Evolutionary conservation across 1,140 invertebrate genomes (phyloP).

Genomic region (Pseudomyrmex sp.): DNA sequence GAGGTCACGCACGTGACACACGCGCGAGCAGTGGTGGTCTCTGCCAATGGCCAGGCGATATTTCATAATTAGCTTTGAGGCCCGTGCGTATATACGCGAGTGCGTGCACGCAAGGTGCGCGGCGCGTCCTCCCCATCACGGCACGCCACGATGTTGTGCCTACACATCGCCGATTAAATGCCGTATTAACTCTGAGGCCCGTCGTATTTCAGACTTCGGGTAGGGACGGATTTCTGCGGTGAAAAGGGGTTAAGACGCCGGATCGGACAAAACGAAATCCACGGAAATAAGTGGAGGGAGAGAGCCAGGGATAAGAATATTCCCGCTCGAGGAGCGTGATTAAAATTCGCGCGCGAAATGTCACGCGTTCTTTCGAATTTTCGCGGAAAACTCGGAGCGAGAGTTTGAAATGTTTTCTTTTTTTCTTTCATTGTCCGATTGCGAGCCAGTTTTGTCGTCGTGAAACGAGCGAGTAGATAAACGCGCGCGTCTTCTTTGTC

Average conservation of each 20-base stretch:
- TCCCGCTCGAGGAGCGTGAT: not conserved
- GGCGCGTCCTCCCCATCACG: slow-evolving; percentile 67
- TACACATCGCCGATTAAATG: slow-evolving; percentile 81
- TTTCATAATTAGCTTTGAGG: slow-evolving; percentile 82
- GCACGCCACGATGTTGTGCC: slow-evolving; percentile 79
- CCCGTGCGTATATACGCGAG: slow-evolving; percentile 60
- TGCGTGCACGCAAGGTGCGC: slow-evolving; percentile 50
- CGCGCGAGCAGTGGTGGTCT: slow-evolving; percentile 73
- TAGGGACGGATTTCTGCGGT: slow-evolving; percentile 55
- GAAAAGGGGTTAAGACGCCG: slow-evolving; percentile 73
- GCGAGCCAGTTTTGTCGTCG: not conserved
- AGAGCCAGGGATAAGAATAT: slow-evolving; percentile 28
- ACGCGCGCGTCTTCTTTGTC: not conserved
- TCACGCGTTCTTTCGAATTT: no score
- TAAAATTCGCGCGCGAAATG: not conserved
- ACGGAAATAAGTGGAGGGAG: slow-evolving; percentile 35
- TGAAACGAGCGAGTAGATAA: not conserved
- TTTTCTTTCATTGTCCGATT: no score
- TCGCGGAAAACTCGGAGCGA: no score
- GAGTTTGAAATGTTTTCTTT: no score
- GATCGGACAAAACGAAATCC: slow-evolving; percentile 70
- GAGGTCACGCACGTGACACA: slow-evolving; percentile 69
- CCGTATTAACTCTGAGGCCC: slow-evolving; percentile 77
- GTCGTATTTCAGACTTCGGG: slow-evolving; percentile 77
- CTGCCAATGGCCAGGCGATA: slow-evolving; percentile 78